Evolutionary conservation across 2,797 vertebrate genomes (phyloP).

Genomic region (Cynopterus sphinx): DNA sequence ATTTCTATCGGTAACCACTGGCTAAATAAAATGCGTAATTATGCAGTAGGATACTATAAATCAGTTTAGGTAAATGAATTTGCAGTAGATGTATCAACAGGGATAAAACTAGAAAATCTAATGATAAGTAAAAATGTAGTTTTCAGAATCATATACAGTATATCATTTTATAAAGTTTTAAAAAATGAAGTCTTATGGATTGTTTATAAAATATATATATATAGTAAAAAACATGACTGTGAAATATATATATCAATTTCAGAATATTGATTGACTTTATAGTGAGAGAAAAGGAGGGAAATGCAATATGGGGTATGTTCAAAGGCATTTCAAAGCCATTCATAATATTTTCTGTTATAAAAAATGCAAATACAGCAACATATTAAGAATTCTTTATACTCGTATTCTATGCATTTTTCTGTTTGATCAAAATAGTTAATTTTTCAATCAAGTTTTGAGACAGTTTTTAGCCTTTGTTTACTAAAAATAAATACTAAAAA

Average conservation of each 20-base stretch:
- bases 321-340: background rate
- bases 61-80: background rate
- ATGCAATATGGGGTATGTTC: background rate
- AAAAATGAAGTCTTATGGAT: background rate
- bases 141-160: background rate
- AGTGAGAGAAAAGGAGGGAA: background rate
- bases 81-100: background rate
- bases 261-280: background rate
- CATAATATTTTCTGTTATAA: background rate
- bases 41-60: background rate
- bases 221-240: background rate
- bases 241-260: background rate
- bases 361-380: background rate
- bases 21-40: background rate
- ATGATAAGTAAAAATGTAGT: background rate
- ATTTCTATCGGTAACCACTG: background rate
- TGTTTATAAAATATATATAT: background rate
- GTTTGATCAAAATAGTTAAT: background rate
- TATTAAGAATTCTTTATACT: background rate
- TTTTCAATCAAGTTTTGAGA: background rate
- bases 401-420: background rate
- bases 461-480: background rate
- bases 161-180: background rate
- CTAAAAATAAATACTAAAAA: background rate
- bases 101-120: background rate